Percentiles rank a stretch among this genome's conserved stretches.
phyloP scores from a whole-genome alignment of 2,113 vertebrate genomes.

The Grus americana region DNA sequence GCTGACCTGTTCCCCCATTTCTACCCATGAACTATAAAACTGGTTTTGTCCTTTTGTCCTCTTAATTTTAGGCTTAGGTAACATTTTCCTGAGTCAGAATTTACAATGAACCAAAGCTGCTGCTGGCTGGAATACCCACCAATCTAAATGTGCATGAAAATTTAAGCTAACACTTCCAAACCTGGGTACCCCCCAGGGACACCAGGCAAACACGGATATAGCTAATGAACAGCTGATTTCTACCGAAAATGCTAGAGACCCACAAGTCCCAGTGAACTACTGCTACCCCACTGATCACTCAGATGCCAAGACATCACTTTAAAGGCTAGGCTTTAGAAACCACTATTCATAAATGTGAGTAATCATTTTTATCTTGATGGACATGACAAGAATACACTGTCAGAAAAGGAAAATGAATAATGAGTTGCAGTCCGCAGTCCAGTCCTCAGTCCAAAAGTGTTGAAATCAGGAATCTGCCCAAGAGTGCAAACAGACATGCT shows the following conservation, averaged over 20 bases:
- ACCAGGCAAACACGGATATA: neutral
- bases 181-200: neutral
- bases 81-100: neutral
- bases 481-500: neutral
- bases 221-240: neutral
- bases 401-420: neutral
- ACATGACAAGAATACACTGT: neutral
- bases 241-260: neutral
- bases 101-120: rapidly evolving
- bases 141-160: neutral
- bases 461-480: neutral
- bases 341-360: neutral
- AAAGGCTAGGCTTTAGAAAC: neutral
- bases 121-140: neutral
- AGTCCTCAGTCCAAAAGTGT: rapidly evolving
- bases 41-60: neutral
- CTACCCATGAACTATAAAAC: neutral
- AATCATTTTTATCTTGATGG: neutral
- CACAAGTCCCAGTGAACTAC: neutral
- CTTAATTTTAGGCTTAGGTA: neutral
- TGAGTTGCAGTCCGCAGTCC: neutral
- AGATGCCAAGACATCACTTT: neutral
- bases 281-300: neutral
- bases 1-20: neutral
- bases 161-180: neutral